Base-by-base conservation (phyloP, 2,797 vertebrate genomes). In the Oceanodroma leucorhoa region DNA sequence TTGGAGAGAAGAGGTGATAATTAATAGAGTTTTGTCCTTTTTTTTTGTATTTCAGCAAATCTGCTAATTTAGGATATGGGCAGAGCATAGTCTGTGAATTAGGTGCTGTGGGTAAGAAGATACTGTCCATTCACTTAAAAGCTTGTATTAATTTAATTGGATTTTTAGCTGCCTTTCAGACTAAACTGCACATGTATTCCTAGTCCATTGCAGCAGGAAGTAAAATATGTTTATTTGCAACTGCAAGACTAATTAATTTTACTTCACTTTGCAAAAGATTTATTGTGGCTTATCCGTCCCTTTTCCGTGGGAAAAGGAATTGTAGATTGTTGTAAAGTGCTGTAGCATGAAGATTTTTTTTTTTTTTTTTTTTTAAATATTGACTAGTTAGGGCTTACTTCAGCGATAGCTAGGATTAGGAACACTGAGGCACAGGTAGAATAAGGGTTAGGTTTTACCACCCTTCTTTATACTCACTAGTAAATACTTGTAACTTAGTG, bases 201-300 rank as follows among this genome's bases (percentile, higher is more conserved):
- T 89, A 40, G 36, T 43, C 34, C 50, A 64, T 48, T 95, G 77
- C 71, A 85, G 55, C 45, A 85, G 36, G 64, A 96, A 87, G 46
- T 86, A 78, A 95, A 94, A 91, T 88, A 64, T 14, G 38, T 83
- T 95, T 72, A 86, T 91, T 95, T 95, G 85, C 72, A 90, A 75
- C 45, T 54, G 71, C 79, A 91, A 91, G 77, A 88, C 94, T 93
- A 93, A 95, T 86, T 92, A 85, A 94, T 91, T 96, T 90, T 86
- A 38, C 51, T 71, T 88, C 72, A 78, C 57, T 95, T 95, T 73
- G 81, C 18, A 70, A 58, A 88, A 95, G 77, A 96, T 94, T 94
- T 93, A 84, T 82, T 84, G 45, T 72, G 83, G 38, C 46, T 92
- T 95, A 82, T 65, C 38, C 22, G 4, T 65, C 60, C 46, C 21